A percentile compares a stretch with the other conserved stretches of the same genome.
Evolutionary conservation across 2,888 invertebrate genomes (phyloP).

Genomic region (Euplagia quadripunctaria): DNA sequence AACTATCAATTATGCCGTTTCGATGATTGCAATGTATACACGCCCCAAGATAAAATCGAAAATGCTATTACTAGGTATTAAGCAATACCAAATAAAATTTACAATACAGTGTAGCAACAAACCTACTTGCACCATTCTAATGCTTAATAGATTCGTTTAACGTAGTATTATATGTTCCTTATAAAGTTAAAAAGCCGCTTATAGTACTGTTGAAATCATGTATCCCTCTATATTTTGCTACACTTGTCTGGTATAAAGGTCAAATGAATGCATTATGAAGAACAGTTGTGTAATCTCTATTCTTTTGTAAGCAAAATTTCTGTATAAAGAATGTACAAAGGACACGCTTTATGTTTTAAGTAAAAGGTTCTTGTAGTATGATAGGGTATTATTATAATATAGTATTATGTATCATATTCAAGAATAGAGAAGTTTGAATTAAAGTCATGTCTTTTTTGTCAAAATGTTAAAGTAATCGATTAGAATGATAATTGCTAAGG

Average conservation of each 20-base stretch:
- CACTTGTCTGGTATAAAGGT: conserved; percentile 25
- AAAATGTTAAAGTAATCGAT: neutral
- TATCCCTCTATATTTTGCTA: conserved; percentile 12
- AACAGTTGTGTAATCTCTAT: conserved; percentile 21
- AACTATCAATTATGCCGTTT: neutral
- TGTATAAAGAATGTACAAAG: conserved; percentile 6
- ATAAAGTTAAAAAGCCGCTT: conserved; percentile 26
- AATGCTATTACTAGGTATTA: conserved; percentile 2
- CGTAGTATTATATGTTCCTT: conserved; percentile 21
- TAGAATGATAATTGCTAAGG: neutral
- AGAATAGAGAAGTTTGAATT: neutral
- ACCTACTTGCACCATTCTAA: neutral
- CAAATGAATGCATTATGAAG: conserved; percentile 21
- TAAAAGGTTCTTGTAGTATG: conserved; percentile 1
- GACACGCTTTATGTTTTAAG: conserved; percentile 2
- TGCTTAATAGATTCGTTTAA: conserved; percentile 13
- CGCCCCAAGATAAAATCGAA: neutral
- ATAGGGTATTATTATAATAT: no score
- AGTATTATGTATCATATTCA: neutral
- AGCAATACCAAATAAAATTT: conserved; percentile 9
- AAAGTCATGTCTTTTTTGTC: neutral
- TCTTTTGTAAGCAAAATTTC: conserved; percentile 12
- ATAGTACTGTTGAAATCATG: conserved; percentile 27
- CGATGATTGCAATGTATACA: neutral
- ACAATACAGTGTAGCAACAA: neutral